A percentile compares a stretch with the other conserved stretches of the same genome.
These are phyloP conservation scores for Parasteatoda tepidariorum DNA, from an alignment of 1,140 invertebrate species.

Conservation along the genomic window DNA sequence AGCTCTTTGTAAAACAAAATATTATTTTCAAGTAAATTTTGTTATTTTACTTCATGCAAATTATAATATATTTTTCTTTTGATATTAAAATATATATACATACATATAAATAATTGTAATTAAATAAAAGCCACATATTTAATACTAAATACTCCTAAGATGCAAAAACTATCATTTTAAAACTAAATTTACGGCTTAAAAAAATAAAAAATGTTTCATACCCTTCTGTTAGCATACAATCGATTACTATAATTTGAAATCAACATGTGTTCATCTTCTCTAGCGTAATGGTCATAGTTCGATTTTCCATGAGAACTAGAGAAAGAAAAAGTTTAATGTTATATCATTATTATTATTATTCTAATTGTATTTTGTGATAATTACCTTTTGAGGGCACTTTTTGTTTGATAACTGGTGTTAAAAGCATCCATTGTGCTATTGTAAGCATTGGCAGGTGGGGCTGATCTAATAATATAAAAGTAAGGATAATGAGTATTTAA, in stretches of 20 bases:
- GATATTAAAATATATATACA: too few species aligned
- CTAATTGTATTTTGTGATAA: neutral
- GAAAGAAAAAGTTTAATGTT: conserved; percentile 1
- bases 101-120: too few species aligned
- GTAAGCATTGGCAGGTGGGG: conserved; percentile 17
- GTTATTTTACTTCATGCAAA: too few species aligned
- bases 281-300: conserved; percentile 28
- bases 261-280: conserved; percentile 48
- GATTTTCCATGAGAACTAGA: conserved; percentile 26
- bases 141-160: too few species aligned
- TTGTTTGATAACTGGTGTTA: conserved; percentile 11
- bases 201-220: conserved; percentile 3
- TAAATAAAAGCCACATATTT: too few species aligned
- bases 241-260: conserved; percentile 50
- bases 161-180: too few species aligned
- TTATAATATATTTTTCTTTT: too few species aligned
- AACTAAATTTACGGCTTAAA: too few species aligned
- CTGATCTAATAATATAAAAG: neutral
- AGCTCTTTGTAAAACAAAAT: too few species aligned
- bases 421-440: conserved; percentile 16
- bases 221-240: conserved; percentile 31
- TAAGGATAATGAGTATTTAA: too few species aligned
- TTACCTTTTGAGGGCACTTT: conserved; percentile 40
- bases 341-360: neutral
- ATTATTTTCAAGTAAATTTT: too few species aligned